phyloP scores from a whole-genome alignment of 2,888 invertebrate species.

The Holacanthella duospinosa region DNA sequence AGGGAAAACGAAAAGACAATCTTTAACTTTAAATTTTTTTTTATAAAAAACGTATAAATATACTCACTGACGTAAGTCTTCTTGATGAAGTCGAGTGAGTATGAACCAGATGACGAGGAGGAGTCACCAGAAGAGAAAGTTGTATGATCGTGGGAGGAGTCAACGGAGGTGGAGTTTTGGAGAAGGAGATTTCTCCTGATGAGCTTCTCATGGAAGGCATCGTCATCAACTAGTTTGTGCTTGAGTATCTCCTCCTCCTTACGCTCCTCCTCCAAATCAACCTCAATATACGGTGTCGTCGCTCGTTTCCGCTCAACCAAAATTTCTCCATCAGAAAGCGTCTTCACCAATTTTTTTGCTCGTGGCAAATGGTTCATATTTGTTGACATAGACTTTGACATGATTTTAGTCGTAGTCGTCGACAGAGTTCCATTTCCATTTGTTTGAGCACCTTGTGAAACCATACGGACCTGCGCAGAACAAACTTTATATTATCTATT shows the following conservation, averaged over 20 bases:
- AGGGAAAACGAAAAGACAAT: too few species aligned
- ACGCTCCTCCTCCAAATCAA: slow-evolving; percentile 50
- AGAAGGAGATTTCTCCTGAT: slow-evolving; percentile 50
- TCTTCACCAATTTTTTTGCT: slow-evolving; percentile 52
- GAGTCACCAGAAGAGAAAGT: neutral
- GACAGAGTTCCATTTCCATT: slow-evolving; percentile 50
- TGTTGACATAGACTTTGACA: slow-evolving; percentile 8
- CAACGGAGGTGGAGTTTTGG: neutral
- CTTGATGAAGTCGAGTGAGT: neutral
- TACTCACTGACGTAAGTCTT: neutral
- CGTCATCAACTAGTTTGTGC: slow-evolving; percentile 36
- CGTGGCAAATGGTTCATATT: slow-evolving; percentile 2
- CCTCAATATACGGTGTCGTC: slow-evolving; percentile 40
- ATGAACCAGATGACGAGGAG: neutral
- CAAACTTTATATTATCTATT: neutral
- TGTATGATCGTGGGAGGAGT: neutral
- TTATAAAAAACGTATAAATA: too few species aligned
- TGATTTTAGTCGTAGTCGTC: neutral
- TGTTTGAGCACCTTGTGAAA: slow-evolving; percentile 80
- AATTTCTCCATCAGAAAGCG: slow-evolving; percentile 70
- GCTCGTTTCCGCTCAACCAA: slow-evolving; percentile 48
- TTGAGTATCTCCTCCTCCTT: slow-evolving; percentile 44
- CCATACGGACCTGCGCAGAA: slow-evolving; percentile 63
- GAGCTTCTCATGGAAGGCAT: slow-evolving; percentile 60
- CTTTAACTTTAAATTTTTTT: too few species aligned